Evolutionary conservation across 2,797 vertebrate species (phyloP), one percentile per base, ranked within the genome.

Genomic region (Siniperca scherzeri): DNA sequence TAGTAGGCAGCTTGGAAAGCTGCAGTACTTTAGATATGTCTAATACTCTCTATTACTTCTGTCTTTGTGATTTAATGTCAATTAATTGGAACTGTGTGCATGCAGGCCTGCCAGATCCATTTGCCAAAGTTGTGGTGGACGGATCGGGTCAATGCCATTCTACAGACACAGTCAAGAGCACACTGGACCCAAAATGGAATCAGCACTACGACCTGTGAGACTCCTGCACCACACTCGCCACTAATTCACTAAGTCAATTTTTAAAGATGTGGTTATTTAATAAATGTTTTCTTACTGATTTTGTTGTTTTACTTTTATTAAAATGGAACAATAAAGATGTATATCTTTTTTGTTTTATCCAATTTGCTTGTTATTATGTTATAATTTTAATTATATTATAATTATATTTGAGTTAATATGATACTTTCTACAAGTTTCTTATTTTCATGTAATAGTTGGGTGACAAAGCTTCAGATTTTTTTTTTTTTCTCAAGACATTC

Each of bases 181-280:
- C 98, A 1, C 89, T 99, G 96, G 98, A 99, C 96, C 98, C 98
- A 88, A 99, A 99, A 93, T 99, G 98, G 98, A 99, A 98, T 95
- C 98, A 99, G 94, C 98, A 99, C 93, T 99, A 99, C 0, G 98
- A 99, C 88, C 96, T 99, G 98, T 99, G 92, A 98, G 98, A 96
- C 38, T 72, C 50, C 38, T 4, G 19, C 68, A 67, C n/a, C 25
- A 13, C 21, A 14, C 10, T 25, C 62, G 9, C 33, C 52, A 5
- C n/a, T 11, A 13, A 40, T 40, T 3, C 44, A 14, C 46, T 13
- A 2, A n/a, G 17, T 59, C 7, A 0, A 0, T 30, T 27, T 50
- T 27, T 44, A 64, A 59, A 70, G 17, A 50, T 40, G n/a, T 21
- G 22, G 2, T 36, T 12, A 25, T 57, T 14, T 9, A 22, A 13